Base-by-base conservation (phyloP, 2,113 vertebrate genomes). In the Trogon surrucura region DNA sequence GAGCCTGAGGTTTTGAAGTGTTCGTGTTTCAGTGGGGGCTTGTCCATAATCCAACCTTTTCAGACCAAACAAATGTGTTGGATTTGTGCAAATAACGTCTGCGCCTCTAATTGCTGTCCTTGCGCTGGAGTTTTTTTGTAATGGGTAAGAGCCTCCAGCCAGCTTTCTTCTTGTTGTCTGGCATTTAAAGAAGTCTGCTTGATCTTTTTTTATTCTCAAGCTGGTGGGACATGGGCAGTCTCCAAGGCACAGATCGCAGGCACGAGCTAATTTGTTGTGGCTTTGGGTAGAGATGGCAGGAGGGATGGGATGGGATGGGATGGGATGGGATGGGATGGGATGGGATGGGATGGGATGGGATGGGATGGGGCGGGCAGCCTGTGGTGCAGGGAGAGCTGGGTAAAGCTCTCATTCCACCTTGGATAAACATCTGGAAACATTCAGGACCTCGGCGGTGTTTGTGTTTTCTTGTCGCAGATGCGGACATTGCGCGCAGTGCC, bases 1-100 rank as follows among this genome's bases (percentile, higher is more conserved):
- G 50, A 80, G 72, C 27, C 30, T 13, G 51, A 82, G 61, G 29
- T 74, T 72, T 79, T 62, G 21, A 72, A 81, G 57, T 73, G 23
- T 34, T 51, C 12, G 0, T 51, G 34, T 92, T 87, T 82, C 13
- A 0, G 10, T 22, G 16, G 53, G 87, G 38, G 17, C 70, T 94
- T 38, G 89, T 94, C 89, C 79, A 8, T 83, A 62, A 71, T 96
- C 87, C 93, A 96, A 15, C 89, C 78, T 85, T 89, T 91, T 56
- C 95, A 96, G 95, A 85, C 96, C 95, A 89, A 96, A 95, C 91
- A 93, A 94, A 84, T 16, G 84, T 79, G 91, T 67, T 81, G 87
- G 48, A 60, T 93, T 88, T 87, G 81, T 74, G 78, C 91, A 95
- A 79, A 87, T 89, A 85, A 81, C 11, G 53, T 95, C 95, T 95